Evolutionary conservation across 2,888 invertebrate genomes (phyloP).

Genomic region (Piscicola geometra): DNA sequence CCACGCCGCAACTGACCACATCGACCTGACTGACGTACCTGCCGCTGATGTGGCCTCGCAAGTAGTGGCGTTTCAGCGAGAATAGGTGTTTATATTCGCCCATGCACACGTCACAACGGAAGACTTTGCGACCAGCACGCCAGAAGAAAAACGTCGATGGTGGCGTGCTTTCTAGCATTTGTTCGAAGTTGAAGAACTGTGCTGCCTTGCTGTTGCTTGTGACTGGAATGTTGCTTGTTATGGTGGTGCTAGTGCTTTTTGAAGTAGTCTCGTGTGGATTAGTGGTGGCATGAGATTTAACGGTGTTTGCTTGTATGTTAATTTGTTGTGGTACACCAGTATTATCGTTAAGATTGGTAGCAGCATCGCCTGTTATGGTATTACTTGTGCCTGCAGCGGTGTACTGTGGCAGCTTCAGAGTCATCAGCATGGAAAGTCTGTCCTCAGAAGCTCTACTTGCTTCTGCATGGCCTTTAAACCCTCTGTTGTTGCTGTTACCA

Average conservation of each 20-base stretch:
- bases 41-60: slow-evolving; percentile 58
- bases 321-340: no score
- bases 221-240: not conserved
- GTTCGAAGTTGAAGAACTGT: slow-evolving; percentile 14
- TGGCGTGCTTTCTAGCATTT: slow-evolving; percentile 9
- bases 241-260: not conserved
- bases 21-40: slow-evolving; percentile 56
- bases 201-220: not conserved
- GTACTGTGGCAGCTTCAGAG: slow-evolving; percentile 4
- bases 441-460: not conserved
- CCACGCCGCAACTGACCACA: slow-evolving; percentile 54
- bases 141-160: not conserved
- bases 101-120: slow-evolving; percentile 59
- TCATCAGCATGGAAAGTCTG: not conserved
- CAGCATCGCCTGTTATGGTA: no score
- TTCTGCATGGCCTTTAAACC: not conserved
- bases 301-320: no score
- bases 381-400: no score
- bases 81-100: slow-evolving; percentile 58
- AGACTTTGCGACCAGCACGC: slow-evolving; percentile 55
- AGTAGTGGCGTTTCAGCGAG: slow-evolving; percentile 59
- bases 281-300: no score
- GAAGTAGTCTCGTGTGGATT: not conserved
- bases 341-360: not conserved
- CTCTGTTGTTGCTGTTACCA: not conserved